These are phyloP conservation scores for Radopholus similis DNA, from an alignment of 1,140 invertebrate genomes.

Conservation along the genomic window DNA sequence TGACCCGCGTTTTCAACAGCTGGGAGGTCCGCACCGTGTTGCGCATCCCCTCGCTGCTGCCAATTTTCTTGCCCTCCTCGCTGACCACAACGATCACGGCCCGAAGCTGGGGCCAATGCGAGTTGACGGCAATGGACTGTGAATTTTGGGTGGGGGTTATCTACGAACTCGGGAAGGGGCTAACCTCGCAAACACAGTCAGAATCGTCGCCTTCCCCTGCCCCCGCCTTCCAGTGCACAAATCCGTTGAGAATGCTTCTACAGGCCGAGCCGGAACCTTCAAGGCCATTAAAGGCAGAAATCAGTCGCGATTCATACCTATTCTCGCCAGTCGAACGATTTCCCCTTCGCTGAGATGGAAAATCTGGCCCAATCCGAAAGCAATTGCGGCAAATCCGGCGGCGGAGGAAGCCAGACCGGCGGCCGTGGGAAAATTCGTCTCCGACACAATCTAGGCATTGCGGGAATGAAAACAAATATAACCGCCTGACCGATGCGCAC, in stretches of 20 bases:
- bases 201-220: constrained; percentile 75
- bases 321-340: constrained; percentile 67
- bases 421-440: constrained; percentile 97
- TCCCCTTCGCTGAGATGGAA: constrained; percentile 37
- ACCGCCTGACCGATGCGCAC: background rate
- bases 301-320: constrained; percentile 36
- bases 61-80: constrained; percentile 77
- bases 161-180: background rate
- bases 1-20: constrained; percentile 73
- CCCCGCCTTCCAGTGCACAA: constrained; percentile 83
- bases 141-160: background rate
- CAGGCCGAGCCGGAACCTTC: constrained; percentile 90
- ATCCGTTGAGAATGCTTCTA: constrained; percentile 86
- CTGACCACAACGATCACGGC: constrained; percentile 83
- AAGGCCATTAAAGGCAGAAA: constrained; percentile 10
- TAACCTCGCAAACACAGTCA: constrained; percentile 38
- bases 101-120: constrained; percentile 85
- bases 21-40: constrained; percentile 75
- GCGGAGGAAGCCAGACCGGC: constrained; percentile 73
- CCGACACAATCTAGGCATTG: constrained; percentile 66
- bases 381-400: constrained; percentile 79
- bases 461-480: background rate
- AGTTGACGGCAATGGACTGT: constrained; percentile 62
- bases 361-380: constrained; percentile 46
- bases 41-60: constrained; percentile 88